Percentiles rank a stretch among this genome's conserved stretches.
Evolutionary conservation across 2,888 invertebrate species (phyloP).

Genomic region (Nomada fucata): DNA sequence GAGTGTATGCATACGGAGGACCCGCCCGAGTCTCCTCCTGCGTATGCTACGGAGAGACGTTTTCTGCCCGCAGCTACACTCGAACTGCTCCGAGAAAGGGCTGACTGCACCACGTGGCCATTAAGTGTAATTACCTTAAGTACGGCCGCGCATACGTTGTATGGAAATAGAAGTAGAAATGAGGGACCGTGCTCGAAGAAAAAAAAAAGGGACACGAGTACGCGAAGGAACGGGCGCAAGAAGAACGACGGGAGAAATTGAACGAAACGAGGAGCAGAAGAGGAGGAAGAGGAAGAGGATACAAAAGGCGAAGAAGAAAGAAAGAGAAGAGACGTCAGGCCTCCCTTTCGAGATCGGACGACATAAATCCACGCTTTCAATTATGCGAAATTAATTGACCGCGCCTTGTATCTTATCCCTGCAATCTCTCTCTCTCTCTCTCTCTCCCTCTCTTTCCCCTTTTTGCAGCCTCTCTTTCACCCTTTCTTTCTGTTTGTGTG

Average conservation of each 20-base stretch:
- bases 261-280: neutral
- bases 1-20: neutral
- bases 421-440: constrained; percentile 19
- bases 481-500: no score
- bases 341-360: constrained; percentile 37
- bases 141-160: constrained; percentile 49
- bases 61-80: constrained; percentile 48
- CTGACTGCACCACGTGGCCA: constrained; percentile 53
- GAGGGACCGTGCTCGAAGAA: constrained; percentile 19
- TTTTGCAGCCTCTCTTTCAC: neutral
- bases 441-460: constrained; percentile 4
- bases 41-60: constrained; percentile 37
- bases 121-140: constrained; percentile 73
- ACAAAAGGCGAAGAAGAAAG: neutral
- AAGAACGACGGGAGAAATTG: neutral
- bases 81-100: constrained; percentile 34
- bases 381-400: constrained; percentile 73
- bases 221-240: constrained; percentile 3
- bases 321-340: constrained; percentile 6
- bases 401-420: constrained; percentile 48
- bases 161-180: constrained; percentile 67
- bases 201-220: neutral
- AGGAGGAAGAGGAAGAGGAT: neutral
- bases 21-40: neutral
- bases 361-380: constrained; percentile 68